phyloP scores from a whole-genome alignment of 1,140 invertebrate genomes.

The Drosophila guanche region DNA sequence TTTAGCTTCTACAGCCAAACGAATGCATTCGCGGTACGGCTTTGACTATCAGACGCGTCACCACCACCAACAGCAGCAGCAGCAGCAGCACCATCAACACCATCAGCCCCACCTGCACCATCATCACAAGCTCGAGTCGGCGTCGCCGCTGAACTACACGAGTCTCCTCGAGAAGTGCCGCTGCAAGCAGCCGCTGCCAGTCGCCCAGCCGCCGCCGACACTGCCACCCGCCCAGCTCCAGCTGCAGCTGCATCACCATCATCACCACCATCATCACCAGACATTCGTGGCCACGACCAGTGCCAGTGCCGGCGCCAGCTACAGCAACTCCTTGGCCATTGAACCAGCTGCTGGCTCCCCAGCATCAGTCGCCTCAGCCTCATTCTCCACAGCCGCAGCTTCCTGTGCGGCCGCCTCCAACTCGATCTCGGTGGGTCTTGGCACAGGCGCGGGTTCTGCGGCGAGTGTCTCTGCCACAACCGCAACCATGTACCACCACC shows the following conservation, averaged over 20 bases:
- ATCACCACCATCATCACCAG: slow-evolving; percentile 76
- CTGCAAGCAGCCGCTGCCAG: slow-evolving; percentile 54
- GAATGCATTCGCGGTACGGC: slow-evolving; percentile 82
- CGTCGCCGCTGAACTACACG: slow-evolving; percentile 51
- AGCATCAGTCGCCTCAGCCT: slow-evolving; percentile 5
- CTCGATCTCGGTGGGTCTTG: slow-evolving; percentile 3
- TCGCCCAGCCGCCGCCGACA: slow-evolving; percentile 24
- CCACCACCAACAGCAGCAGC: slow-evolving; percentile 57
- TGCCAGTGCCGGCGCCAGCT: slow-evolving; percentile 65
- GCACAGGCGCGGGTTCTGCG: not conserved
- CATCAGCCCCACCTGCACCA: slow-evolving; percentile 39
- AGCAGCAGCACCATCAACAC: slow-evolving; percentile 42
- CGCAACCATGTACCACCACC: slow-evolving; percentile 75
- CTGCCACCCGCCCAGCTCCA: slow-evolving; percentile 62
- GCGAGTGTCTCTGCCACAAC: slow-evolving; percentile 50
- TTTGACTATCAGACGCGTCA: slow-evolving; percentile 77
- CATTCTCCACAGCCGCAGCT: slow-evolving; percentile 17
- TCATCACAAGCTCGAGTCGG: slow-evolving; percentile 37
- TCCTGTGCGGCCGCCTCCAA: slow-evolving; percentile 22
- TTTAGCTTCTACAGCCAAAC: slow-evolving; percentile 54
- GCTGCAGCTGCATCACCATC: slow-evolving; percentile 68
- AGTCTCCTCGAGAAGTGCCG: slow-evolving; percentile 78
- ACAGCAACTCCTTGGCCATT: slow-evolving; percentile 56
- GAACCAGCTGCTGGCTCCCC: slow-evolving; percentile 26
- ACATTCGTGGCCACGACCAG: slow-evolving; percentile 75